These are phyloP conservation scores for Antechinus flavipes DNA, from an alignment of 2,113 vertebrate genomes.

Conservation along the genomic window DNA sequence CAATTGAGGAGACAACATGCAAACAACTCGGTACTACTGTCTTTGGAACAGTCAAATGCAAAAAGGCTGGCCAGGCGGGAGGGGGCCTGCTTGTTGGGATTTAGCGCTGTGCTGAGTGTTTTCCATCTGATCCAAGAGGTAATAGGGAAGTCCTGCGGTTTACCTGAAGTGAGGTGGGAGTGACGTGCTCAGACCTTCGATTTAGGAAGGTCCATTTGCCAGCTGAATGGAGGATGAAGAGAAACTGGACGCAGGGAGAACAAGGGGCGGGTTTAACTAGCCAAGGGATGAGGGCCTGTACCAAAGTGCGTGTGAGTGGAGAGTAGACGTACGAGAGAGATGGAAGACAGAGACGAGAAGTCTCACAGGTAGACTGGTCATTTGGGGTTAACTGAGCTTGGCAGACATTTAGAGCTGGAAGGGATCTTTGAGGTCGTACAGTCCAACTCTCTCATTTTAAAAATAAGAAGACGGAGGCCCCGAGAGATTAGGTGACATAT, in stretches of 20 bases:
- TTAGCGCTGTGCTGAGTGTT: not conserved
- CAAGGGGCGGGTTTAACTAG: not conserved
- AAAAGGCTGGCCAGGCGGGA: not conserved
- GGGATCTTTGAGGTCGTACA: not conserved
- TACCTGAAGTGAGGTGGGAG: not conserved
- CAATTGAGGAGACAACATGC: not conserved
- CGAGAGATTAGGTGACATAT: not conserved
- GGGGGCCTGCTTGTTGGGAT: not conserved
- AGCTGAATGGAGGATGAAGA: not conserved
- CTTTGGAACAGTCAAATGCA: not conserved
- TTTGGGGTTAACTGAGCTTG: not conserved
- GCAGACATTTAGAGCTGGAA: not conserved
- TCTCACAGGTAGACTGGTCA: not conserved
- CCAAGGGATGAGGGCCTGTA: not conserved
- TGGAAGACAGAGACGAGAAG: not conserved
- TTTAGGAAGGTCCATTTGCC: not conserved
- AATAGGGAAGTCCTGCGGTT: not conserved
- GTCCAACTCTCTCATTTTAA: not conserved
- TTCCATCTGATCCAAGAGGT: not conserved
- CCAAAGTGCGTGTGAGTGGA: not conserved
- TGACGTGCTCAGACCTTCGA: not conserved
- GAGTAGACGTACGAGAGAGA: not conserved
- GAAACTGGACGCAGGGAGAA: not conserved
- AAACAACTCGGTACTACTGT: not conserved
- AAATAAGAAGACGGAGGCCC: not conserved